Evolutionary conservation across 2,113 vertebrate genomes (phyloP).

Genomic region (Erythrolamprus reginae): DNA sequence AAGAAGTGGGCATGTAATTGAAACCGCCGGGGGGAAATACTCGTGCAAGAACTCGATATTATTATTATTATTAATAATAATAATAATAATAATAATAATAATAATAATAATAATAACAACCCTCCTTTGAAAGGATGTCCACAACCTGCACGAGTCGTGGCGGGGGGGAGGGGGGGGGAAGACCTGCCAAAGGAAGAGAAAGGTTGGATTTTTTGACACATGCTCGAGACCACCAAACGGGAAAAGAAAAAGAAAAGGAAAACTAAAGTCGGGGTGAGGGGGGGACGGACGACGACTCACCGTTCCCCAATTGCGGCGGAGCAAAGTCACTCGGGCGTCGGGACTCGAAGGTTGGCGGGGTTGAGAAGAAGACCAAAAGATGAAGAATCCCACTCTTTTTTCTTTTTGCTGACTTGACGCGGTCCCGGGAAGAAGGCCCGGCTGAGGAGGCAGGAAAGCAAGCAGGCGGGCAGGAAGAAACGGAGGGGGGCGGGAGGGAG

Average conservation of each 20-base stretch:
- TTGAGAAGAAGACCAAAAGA: slow-evolving; percentile 43
- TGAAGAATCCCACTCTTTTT: slow-evolving; percentile 62
- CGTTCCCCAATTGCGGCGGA: slow-evolving; percentile 42
- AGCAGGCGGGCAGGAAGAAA: not conserved
- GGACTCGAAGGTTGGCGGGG: not conserved
- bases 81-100: too few species aligned
- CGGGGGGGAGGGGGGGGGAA: too few species aligned
- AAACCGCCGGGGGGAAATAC: slow-evolving; percentile 48
- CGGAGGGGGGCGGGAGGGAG: not conserved
- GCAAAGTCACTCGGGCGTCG: slow-evolving; percentile 18
- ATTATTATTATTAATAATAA: too few species aligned
- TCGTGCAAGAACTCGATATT: slow-evolving; percentile 14
- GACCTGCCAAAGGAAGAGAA: not conserved
- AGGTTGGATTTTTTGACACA: not conserved
- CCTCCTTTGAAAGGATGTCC: not conserved
- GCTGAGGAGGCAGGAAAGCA: not conserved
- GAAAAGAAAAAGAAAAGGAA: not conserved
- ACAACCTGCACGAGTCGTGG: not conserved
- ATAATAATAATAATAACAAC: not conserved
- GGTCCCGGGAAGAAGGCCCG: not conserved
- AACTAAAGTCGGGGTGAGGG: not conserved
- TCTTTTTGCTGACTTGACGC: not conserved
- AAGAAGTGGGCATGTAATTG: not conserved
- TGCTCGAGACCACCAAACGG: slow-evolving; percentile 19
- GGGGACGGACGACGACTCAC: too few species aligned